Evolutionary conservation across 2,797 vertebrate species (phyloP).

Genomic region (Acomys russatus): DNA sequence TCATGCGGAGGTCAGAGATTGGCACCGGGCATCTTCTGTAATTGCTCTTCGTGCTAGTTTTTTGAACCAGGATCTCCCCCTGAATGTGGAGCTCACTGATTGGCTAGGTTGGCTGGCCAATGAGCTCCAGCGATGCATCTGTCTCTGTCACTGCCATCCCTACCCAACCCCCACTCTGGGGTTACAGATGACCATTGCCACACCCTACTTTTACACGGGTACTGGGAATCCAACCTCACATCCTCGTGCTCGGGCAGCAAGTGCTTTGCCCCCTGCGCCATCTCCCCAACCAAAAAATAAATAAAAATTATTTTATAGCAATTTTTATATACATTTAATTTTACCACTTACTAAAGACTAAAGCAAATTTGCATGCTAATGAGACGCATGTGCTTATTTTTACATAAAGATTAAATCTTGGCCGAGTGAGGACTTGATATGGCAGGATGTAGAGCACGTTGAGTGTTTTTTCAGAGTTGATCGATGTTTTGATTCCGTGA

Average conservation of each 20-base stretch:
- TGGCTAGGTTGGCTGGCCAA: background rate
- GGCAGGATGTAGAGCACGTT: background rate
- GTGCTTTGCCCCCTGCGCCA: no score
- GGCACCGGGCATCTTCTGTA: background rate
- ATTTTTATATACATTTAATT: slow-evolving; percentile 28
- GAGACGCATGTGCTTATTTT: slow-evolving; percentile 16
- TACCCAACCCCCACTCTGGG: background rate
- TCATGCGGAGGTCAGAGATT: background rate
- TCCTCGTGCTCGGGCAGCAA: accelerated
- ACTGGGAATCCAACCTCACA: background rate
- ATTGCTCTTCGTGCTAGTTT: background rate
- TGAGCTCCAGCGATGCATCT: background rate
- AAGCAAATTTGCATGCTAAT: slow-evolving; percentile 19
- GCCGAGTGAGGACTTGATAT: background rate
- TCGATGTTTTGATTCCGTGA: slow-evolving; percentile 26
- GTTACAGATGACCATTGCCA: background rate
- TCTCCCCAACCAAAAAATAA: background rate
- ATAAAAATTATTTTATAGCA: background rate
- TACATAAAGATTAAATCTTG: slow-evolving; percentile 24
- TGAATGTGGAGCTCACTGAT: background rate
- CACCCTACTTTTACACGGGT: background rate
- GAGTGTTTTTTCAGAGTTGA: background rate
- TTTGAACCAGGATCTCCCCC: background rate
- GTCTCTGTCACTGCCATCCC: background rate
- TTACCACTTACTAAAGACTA: slow-evolving; percentile 1